These are phyloP conservation scores for Phalacrocorax pelagicus DNA, from an alignment of 2,113 vertebrate species.

Conservation along the genomic window DNA sequence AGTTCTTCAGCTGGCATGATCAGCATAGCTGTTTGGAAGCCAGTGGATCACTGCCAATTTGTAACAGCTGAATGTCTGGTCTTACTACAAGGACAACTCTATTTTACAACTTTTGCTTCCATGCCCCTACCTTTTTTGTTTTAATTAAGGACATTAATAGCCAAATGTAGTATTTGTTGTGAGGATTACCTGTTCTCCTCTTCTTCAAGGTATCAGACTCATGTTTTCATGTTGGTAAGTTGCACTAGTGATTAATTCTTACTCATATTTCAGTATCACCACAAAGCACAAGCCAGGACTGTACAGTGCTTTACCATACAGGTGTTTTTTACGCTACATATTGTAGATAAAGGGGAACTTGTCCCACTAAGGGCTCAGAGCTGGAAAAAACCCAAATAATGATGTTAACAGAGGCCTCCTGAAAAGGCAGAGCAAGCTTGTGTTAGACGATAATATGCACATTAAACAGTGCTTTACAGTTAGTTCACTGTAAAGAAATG, in stretches of 20 bases:
- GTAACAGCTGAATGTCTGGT: background rate
- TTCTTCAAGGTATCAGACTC: background rate
- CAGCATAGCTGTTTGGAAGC: background rate
- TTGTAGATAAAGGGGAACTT: background rate
- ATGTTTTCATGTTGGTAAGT: background rate
- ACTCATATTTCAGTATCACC: background rate
- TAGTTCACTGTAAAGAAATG: background rate
- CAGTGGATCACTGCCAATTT: background rate
- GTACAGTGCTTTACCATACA: background rate
- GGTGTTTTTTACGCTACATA: background rate
- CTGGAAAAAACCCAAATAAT: background rate
- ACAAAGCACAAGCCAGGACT: background rate
- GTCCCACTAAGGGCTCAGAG: background rate
- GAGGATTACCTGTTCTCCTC: background rate
- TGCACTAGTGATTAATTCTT: background rate
- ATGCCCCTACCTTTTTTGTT: background rate
- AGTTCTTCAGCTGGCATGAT: constrained; percentile 29
- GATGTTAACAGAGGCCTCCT: background rate
- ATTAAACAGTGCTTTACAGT: background rate
- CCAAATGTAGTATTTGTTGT: background rate
- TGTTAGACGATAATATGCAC: background rate
- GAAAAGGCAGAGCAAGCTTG: background rate
- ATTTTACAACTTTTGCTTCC: background rate
- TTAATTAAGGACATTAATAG: background rate
- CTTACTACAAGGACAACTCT: background rate